Conservation (phyloP, 2,797 vertebrate genomes). For the Scarus forsteni region DNA sequence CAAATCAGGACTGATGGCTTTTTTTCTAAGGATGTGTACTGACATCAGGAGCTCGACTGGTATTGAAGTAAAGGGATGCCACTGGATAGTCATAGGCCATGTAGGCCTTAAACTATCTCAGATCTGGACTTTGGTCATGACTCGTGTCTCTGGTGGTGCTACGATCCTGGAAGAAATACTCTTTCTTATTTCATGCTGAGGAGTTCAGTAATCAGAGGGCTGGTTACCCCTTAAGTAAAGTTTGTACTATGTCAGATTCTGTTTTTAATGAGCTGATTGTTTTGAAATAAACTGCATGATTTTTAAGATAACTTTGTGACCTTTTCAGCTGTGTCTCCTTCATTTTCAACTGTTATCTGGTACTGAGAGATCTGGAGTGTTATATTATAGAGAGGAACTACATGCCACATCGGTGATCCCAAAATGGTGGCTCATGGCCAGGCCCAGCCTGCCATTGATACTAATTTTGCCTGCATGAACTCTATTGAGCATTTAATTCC, state of each 20-base stretch:
- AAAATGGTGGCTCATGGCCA: no score
- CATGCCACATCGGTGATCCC: not conserved
- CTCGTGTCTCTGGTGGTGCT: not conserved
- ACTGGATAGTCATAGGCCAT: slow-evolving; percentile 4
- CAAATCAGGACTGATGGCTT: slow-evolving; percentile 9
- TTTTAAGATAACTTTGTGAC: slow-evolving; percentile 27
- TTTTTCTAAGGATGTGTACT: slow-evolving; percentile 13
- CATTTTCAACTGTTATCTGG: not conserved
- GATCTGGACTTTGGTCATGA: slow-evolving; percentile 22
- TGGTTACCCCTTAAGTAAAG: slow-evolving; percentile 19
- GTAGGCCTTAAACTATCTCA: slow-evolving; percentile 6
- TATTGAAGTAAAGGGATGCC: slow-evolving; percentile 9
- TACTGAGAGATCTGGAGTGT: not conserved
- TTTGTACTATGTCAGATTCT: slow-evolving; percentile 34
- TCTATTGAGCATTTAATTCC: no score
- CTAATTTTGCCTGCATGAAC: no score
- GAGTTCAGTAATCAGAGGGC: slow-evolving; percentile 25
- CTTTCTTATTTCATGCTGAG: slow-evolving; percentile 27
- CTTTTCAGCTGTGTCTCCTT: slow-evolving; percentile 38
- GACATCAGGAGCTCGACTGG: slow-evolving; percentile 18
- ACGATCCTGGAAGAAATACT: slow-evolving; percentile 1
- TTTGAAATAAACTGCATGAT: slow-evolving; percentile 60
- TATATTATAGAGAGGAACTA: not conserved
- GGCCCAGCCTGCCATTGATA: no score
- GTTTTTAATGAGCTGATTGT: slow-evolving; percentile 53